Evolutionary conservation across 2,113 vertebrate species (phyloP).

Genomic region (Polyodon spathula): DNA sequence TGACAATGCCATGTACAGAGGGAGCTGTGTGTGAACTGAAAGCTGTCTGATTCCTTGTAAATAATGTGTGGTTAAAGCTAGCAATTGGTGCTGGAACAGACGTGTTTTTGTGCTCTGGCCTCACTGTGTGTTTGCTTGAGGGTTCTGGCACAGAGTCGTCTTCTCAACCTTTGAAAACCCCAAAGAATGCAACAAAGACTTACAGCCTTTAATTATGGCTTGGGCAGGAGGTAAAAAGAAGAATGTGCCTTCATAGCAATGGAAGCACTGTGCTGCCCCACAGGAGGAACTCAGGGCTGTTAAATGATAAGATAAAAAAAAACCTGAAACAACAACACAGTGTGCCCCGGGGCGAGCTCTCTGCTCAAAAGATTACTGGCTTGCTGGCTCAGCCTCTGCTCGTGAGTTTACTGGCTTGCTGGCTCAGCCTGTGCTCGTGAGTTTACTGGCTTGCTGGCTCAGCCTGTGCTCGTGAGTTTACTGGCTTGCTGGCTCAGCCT

Average conservation of each 20-base stretch:
- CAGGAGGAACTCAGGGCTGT: not conserved
- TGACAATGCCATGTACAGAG: not conserved
- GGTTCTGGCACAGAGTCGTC: not conserved
- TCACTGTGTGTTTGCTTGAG: not conserved
- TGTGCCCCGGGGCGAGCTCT: too few species aligned
- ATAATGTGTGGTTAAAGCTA: not conserved
- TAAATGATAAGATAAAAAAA: not conserved
- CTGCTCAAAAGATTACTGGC: too few species aligned
- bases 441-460: too few species aligned
- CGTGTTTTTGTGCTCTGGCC: not conserved
- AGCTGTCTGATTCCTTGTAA: not conserved
- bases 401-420: too few species aligned
- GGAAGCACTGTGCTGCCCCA: not conserved
- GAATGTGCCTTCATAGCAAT: not conserved
- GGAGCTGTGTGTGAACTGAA: not conserved
- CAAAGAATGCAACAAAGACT: not conserved
- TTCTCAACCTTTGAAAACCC: not conserved
- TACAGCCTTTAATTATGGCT: not conserved
- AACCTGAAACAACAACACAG: not conserved
- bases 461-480: too few species aligned
- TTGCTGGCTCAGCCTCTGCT: too few species aligned
- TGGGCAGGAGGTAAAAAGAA: not conserved
- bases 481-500: too few species aligned
- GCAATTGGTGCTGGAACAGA: not conserved
- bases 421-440: too few species aligned